These are phyloP conservation scores for Laticauda laticaudata DNA, from an alignment of 2,113 vertebrate species.

Conservation along the genomic window DNA sequence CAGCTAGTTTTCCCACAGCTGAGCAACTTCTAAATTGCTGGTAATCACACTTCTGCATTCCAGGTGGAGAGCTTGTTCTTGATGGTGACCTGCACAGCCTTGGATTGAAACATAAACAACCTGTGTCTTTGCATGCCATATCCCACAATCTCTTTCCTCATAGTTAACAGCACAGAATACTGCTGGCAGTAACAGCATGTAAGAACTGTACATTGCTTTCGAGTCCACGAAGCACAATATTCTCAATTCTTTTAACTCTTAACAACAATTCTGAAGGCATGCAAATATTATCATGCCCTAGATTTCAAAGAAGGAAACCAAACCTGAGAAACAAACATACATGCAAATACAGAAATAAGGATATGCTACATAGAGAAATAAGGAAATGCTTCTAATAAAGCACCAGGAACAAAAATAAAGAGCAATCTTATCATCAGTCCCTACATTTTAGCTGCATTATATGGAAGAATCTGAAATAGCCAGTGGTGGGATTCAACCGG, in stretches of 20 bases:
- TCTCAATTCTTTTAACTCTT: background rate
- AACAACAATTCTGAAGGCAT: background rate
- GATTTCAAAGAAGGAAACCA: background rate
- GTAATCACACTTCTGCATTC: background rate
- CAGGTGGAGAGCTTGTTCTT: conserved; percentile 2
- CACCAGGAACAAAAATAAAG: background rate
- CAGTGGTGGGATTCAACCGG: no score
- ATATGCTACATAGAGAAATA: background rate
- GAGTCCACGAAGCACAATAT: background rate
- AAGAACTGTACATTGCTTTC: background rate
- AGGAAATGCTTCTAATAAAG: background rate
- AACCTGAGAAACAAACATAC: background rate
- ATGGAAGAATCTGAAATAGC: background rate
- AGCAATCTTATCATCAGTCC: background rate
- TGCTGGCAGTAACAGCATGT: background rate
- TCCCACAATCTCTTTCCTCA: background rate
- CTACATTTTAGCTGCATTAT: background rate
- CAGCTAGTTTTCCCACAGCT: conserved; percentile 11
- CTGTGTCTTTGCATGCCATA: background rate
- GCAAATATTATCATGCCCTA: background rate
- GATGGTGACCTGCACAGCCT: conserved; percentile 14
- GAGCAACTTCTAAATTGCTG: conserved; percentile 22
- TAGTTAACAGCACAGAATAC: background rate
- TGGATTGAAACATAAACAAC: conserved; percentile 10
- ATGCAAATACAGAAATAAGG: background rate